Evolutionary conservation across 2,888 invertebrate genomes (phyloP).

Genomic region (Baronia brevicornis): DNA sequence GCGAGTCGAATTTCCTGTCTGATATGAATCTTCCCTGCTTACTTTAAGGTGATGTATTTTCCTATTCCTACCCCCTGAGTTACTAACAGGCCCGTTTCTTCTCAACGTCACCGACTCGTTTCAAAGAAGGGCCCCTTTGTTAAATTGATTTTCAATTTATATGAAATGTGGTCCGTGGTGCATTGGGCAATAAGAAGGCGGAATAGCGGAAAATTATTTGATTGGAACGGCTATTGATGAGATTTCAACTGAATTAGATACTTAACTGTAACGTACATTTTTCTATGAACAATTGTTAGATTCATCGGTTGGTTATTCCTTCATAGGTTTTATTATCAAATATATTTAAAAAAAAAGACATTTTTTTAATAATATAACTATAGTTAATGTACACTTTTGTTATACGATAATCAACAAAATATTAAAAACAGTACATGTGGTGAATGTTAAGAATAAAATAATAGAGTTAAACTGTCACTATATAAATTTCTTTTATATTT

Average conservation of each 20-base stretch:
- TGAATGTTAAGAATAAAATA: too few species aligned
- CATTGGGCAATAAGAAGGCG: slow-evolving; percentile 61
- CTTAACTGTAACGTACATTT: slow-evolving; percentile 23
- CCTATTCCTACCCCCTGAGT: slow-evolving; percentile 59
- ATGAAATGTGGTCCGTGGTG: slow-evolving; percentile 68
- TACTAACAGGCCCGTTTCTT: slow-evolving; percentile 39
- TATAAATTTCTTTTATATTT: too few species aligned
- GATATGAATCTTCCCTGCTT: slow-evolving; percentile 74
- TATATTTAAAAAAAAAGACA: too few species aligned
- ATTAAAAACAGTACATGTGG: too few species aligned
- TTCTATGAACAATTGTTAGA: slow-evolving; percentile 13
- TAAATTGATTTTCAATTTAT: slow-evolving; percentile 75
- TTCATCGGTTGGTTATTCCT: background rate
- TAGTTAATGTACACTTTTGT: too few species aligned
- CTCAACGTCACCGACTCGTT: slow-evolving; percentile 39
- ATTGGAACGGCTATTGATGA: slow-evolving; percentile 51
- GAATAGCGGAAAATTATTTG: slow-evolving; percentile 65
- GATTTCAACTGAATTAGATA: slow-evolving; percentile 48
- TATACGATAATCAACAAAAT: too few species aligned
- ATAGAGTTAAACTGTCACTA: too few species aligned
- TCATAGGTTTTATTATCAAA: background rate
- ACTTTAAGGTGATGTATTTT: slow-evolving; percentile 75
- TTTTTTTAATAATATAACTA: too few species aligned
- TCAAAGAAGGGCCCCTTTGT: slow-evolving; percentile 48
- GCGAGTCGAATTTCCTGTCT: slow-evolving; percentile 70